phyloP scores from a whole-genome alignment of 92 coral and sea anemone species.

The Epizoanthus rinbou region DNA sequence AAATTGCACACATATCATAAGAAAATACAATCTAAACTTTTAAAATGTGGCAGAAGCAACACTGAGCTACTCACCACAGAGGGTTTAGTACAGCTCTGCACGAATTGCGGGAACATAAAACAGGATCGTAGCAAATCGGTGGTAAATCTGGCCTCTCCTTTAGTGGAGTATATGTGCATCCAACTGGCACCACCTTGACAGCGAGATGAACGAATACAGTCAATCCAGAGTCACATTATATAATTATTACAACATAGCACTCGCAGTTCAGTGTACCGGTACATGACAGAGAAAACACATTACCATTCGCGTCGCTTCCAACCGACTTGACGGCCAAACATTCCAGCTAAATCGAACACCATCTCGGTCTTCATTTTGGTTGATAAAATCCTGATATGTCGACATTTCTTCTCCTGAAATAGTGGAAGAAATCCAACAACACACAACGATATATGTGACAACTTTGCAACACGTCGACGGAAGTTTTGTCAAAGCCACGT shows the following conservation, averaged over 20 bases:
- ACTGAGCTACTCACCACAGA: constrained; percentile 68
- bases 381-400: constrained; percentile 96
- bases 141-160: constrained; percentile 96
- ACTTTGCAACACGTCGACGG: constrained; percentile 39
- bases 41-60: not conserved
- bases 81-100: constrained; percentile 98
- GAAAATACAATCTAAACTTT: not conserved
- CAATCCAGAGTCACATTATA: too few species aligned
- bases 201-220: not conserved
- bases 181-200: constrained; percentile 93
- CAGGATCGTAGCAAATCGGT: constrained; percentile 99
- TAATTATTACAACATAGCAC: not conserved
- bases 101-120: constrained; percentile 90
- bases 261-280: not conserved
- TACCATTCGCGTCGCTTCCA: constrained; percentile 99
- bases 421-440: constrained; percentile 37
- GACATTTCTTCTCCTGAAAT: constrained; percentile 56
- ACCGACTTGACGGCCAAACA: constrained; percentile 99
- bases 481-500: constrained; percentile 29
- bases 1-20: not conserved
- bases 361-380: constrained; percentile 97
- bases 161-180: constrained; percentile 92
- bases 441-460: constrained; percentile 13
- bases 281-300: not conserved
- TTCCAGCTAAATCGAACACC: constrained; percentile 99